phyloP scores from a whole-genome alignment of 2,797 vertebrate species.

The Myripristis murdjan region DNA sequence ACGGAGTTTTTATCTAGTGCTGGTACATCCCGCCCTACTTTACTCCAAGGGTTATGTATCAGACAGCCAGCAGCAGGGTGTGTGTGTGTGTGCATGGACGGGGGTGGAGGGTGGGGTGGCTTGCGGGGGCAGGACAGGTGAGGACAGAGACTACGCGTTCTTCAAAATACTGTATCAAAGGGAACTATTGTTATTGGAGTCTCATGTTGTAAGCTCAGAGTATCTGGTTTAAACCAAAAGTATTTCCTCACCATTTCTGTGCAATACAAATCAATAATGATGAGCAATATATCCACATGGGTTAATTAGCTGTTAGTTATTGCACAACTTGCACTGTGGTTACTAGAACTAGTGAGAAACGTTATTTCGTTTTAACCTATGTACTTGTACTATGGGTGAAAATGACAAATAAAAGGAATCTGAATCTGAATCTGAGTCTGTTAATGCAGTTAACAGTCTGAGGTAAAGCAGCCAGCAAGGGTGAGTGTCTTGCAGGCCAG shows the following conservation, averaged over 20 bases:
- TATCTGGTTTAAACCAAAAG: neutral
- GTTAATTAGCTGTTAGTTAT: neutral
- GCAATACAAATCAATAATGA: no score
- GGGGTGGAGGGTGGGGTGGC: slow-evolving; percentile 1
- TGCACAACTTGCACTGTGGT: no score
- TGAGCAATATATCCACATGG: neutral
- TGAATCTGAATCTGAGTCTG: no score
- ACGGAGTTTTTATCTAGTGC: slow-evolving; percentile 85
- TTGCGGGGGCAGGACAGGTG: slow-evolving; percentile 59
- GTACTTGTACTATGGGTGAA: no score
- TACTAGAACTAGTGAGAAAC: no score
- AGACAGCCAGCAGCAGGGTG: slow-evolving; percentile 32
- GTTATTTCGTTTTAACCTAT: no score
- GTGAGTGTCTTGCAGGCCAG: slow-evolving; percentile 16
- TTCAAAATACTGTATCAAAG: slow-evolving; percentile 33
- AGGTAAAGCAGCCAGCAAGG: slow-evolving; percentile 7
- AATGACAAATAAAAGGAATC: no score
- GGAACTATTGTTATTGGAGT: neutral
- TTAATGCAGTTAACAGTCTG: neutral
- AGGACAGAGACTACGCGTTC: slow-evolving; percentile 41
- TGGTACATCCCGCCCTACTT: slow-evolving; percentile 91
- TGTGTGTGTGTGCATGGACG: slow-evolving; percentile 25
- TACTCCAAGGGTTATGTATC: slow-evolving; percentile 81
- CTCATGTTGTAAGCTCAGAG: no score
- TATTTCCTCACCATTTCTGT: neutral